Evolutionary conservation across 2,888 invertebrate species (phyloP).

Genomic region (Ernsta delagoae): DNA sequence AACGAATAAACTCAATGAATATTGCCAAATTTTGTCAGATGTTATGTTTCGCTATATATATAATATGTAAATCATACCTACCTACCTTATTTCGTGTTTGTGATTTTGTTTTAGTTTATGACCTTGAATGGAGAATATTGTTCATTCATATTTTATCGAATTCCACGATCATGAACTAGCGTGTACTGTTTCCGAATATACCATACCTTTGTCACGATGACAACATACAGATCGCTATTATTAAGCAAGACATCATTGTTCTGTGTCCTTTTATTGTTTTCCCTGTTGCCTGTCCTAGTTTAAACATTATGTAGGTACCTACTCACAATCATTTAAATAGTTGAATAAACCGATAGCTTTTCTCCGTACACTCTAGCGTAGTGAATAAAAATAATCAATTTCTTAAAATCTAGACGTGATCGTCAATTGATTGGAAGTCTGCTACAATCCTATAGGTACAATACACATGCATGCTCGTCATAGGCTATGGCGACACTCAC

Average conservation of each 20-base stretch:
- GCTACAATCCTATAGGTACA: slow-evolving; percentile 55
- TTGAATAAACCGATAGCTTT: neutral
- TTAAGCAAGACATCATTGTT: slow-evolving; percentile 32
- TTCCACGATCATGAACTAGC: neutral
- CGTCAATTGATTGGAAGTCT: slow-evolving; percentile 57
- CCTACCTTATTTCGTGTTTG: no score
- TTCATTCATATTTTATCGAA: slow-evolving; percentile 14
- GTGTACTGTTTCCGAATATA: slow-evolving; percentile 15
- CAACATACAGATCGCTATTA: slow-evolving; percentile 30
- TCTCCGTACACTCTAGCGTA: no score
- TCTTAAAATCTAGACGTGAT: slow-evolving; percentile 41
- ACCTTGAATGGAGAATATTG: neutral
- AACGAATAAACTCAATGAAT: no score
- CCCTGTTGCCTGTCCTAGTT: slow-evolving; percentile 29
- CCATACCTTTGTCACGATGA: slow-evolving; percentile 33
- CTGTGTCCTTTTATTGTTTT: slow-evolving; percentile 30
- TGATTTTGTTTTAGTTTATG: no score
- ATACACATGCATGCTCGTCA: slow-evolving; percentile 43
- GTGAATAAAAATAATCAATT: no score
- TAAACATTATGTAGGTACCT: slow-evolving; percentile 11
- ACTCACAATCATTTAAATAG: neutral
- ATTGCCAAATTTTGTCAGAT: no score
- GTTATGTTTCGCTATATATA: no score
- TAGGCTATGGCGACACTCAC: slow-evolving; percentile 62
- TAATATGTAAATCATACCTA: no score